Evolutionary conservation across 1,140 invertebrate species (phyloP).

Genomic region (Globodera ellingtonae): DNA sequence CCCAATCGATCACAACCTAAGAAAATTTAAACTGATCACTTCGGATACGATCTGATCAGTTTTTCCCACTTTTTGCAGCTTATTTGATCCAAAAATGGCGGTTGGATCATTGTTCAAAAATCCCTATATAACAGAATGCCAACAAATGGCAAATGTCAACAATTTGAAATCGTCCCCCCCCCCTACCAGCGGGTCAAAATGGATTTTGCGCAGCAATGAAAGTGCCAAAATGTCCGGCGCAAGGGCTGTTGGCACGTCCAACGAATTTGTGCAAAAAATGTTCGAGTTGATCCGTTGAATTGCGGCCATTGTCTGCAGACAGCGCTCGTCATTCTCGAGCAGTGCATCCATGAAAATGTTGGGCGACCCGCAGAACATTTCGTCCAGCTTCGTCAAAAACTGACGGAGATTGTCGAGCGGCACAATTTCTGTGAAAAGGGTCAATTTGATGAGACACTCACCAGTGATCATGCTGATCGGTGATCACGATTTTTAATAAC

Average conservation of each 20-base stretch:
- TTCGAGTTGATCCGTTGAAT: neutral
- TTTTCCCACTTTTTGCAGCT: no score
- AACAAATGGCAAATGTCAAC: neutral
- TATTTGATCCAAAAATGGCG: neutral
- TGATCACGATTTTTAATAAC: neutral
- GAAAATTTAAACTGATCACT: neutral
- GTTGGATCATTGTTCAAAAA: neutral
- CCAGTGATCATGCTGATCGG: neutral
- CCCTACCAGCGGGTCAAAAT: conserved; percentile 23
- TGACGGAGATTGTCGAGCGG: neutral
- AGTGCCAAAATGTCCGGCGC: conserved; percentile 14
- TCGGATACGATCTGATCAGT: no score
- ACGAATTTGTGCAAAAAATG: neutral
- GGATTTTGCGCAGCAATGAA: conserved; percentile 19
- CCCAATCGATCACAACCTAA: conserved; percentile 24
- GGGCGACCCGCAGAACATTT: neutral
- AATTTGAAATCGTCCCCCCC: neutral
- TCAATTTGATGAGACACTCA: neutral
- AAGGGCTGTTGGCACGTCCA: neutral
- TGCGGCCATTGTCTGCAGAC: conserved; percentile 16
- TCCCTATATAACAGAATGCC: no score
- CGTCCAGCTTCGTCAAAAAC: conserved; percentile 8
- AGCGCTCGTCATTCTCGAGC: conserved; percentile 29
- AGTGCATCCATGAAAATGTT: conserved; percentile 5
- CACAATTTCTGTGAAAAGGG: conserved; percentile 7